Evolutionary conservation across 2,888 invertebrate genomes (phyloP).

Genomic region (Clivina fossor): DNA sequence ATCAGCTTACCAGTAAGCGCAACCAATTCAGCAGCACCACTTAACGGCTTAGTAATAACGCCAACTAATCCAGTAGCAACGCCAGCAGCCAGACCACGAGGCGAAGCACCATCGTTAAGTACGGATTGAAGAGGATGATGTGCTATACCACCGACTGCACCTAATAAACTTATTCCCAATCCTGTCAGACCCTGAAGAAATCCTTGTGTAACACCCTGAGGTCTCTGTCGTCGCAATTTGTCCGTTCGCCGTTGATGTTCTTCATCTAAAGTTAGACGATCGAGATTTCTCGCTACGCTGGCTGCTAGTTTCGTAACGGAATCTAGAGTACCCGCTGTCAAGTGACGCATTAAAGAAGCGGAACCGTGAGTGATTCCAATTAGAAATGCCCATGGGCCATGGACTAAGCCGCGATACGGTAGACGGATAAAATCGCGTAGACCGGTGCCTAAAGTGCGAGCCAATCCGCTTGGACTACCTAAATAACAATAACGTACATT

Average conservation of each 20-base stretch:
- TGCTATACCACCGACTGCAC: conserved; percentile 91
- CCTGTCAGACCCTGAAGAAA: conserved; percentile 85
- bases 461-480: conserved; percentile 87
- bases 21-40: conserved; percentile 91
- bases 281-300: conserved; percentile 90
- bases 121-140: conserved; percentile 90
- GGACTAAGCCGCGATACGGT: conserved; percentile 76
- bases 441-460: conserved; percentile 83
- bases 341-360: conserved; percentile 74
- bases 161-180: conserved; percentile 85
- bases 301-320: conserved; percentile 91
- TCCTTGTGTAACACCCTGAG: conserved; percentile 82
- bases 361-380: conserved; percentile 76
- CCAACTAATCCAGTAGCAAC: conserved; percentile 87
- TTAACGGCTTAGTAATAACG: conserved; percentile 87
- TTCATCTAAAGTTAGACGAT: conserved; percentile 82
- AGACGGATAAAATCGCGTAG: conserved; percentile 83
- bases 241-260: conserved; percentile 85
- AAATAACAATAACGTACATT: too few species aligned
- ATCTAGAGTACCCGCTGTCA: conserved; percentile 81
- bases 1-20: conserved; percentile 93
- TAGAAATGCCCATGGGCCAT: conserved; percentile 81
- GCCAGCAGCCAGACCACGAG: conserved; percentile 70
- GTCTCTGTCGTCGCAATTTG: conserved; percentile 73
- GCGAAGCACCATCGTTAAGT: conserved; percentile 59